Evolutionary conservation across 2,888 invertebrate genomes (phyloP), one percentile per base, ranked within the genome.

Genomic region (Leptopilina myrica): DNA sequence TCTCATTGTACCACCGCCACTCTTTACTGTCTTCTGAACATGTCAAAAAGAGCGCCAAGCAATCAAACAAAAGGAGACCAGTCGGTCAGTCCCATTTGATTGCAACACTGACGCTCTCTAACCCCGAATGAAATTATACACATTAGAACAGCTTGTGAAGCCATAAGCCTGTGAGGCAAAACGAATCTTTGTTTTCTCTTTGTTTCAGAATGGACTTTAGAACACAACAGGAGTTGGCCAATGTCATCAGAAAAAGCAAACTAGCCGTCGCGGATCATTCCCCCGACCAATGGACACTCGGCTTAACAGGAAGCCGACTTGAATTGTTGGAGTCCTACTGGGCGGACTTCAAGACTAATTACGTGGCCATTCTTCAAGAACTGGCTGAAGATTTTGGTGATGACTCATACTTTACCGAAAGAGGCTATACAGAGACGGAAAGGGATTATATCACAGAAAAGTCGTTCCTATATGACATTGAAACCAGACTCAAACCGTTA

Each of bases 321-420:
- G 59, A 76, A 43, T 15, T 56, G 12, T 9, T 76, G n/a, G 14
- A 26, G 7, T n/a, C 26, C 56, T 75, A 73, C 26, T 73, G 73
- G 73, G 6, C 20, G 0, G 20, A 73, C 49, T 73, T 33, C 15
- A 73, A 49, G 56, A 53, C 49, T 15, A 73, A 20, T 26, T 20
- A 20, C 73, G 14, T 56, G 73, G 73, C 14, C 5, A 7, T 14
- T 56, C 49, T 73, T 9, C 46, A 26, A 12, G n/a, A 15, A 15
- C 49, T 33, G 11, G 49, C 46, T 20, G 49, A 73, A 14, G 73
- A 73, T 9, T 20, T n/a, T 15, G 49, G 49, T 6, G 73, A 20
- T 56, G 56, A 56, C n/a, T 56, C 15, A 11, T 77, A 77, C 15
- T 53, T 77, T 12, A n/a, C 11, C 8, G 66, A 77, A 2, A 14